These are phyloP conservation scores for Napeogenes sylphis DNA, from an alignment of 2,888 invertebrate genomes.

Conservation along the genomic window DNA sequence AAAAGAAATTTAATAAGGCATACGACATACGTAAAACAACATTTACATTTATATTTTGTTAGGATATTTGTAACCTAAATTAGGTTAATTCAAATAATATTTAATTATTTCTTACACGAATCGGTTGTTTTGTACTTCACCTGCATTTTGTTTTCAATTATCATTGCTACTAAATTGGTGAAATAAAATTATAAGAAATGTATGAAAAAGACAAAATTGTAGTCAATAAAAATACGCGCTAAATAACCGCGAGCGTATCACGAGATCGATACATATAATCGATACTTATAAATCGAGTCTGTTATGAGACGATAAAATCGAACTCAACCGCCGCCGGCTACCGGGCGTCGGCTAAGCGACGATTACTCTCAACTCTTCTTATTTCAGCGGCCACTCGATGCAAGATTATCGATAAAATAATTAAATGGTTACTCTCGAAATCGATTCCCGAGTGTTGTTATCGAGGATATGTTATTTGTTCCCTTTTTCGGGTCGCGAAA, in stretches of 20 bases:
- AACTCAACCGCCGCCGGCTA: conserved; percentile 71
- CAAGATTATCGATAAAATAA: conserved; percentile 78
- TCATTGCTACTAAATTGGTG: not conserved
- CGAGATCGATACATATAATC: conserved; percentile 74
- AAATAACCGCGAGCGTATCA: conserved; percentile 70
- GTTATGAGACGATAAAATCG: conserved; percentile 77
- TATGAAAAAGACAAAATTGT: conserved; percentile 40
- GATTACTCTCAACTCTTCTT: conserved; percentile 71
- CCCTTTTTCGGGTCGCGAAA: conserved; percentile 64
- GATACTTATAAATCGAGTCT: conserved; percentile 76
- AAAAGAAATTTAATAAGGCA: too few relatives aligned
- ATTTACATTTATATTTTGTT: too few relatives aligned
- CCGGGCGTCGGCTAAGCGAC: conserved; percentile 76
- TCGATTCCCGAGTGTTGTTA: conserved; percentile 77
- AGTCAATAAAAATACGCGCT: conserved; percentile 51
- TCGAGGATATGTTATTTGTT: conserved; percentile 68
- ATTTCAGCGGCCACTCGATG: conserved; percentile 65
- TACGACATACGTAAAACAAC: too few relatives aligned
- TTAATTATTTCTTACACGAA: not conserved
- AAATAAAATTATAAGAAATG: not conserved
- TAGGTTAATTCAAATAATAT: not conserved
- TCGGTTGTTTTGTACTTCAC: not conserved
- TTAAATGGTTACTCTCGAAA: conserved; percentile 78
- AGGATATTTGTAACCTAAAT: not conserved
- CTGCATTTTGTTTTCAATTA: not conserved